Evolutionary conservation across 2,888 invertebrate species (phyloP).

Genomic region (Hetaerina titia): DNA sequence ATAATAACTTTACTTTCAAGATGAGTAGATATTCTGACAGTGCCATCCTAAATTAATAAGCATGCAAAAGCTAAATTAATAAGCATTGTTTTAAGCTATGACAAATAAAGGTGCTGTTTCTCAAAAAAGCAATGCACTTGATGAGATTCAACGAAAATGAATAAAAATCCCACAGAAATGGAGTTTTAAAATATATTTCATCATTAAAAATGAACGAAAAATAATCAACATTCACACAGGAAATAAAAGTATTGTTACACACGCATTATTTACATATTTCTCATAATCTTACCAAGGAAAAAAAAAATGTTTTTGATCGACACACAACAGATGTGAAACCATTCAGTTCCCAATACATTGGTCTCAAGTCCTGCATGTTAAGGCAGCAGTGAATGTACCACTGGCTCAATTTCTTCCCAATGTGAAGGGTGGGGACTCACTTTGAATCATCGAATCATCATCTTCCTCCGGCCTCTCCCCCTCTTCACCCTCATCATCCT

Average conservation of each 20-base stretch:
- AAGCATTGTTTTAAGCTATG: too few relatives aligned
- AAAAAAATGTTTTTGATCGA: background rate
- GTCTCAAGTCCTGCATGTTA: background rate
- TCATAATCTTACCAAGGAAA: background rate
- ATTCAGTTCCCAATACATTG: background rate
- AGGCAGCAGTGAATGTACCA: background rate
- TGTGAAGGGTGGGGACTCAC: background rate
- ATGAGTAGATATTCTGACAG: too few relatives aligned
- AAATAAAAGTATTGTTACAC: background rate
- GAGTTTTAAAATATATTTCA: background rate
- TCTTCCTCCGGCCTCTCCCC: background rate
- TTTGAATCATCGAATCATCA: slow-evolving; percentile 19
- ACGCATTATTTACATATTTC: background rate
- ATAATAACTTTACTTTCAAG: too few relatives aligned
- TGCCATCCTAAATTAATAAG: too few relatives aligned
- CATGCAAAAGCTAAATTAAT: too few relatives aligned
- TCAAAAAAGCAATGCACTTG: too few relatives aligned
- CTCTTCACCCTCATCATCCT: background rate
- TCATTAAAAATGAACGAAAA: background rate
- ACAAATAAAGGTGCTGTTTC: too few relatives aligned
- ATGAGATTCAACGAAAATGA: too few relatives aligned
- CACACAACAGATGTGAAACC: background rate
- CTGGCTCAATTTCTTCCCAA: background rate
- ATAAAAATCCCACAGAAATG: too few relatives aligned
- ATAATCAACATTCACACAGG: background rate